These are phyloP conservation scores for Perodicticus potto DNA, from an alignment of 2,797 vertebrate genomes.

Conservation along the genomic window DNA sequence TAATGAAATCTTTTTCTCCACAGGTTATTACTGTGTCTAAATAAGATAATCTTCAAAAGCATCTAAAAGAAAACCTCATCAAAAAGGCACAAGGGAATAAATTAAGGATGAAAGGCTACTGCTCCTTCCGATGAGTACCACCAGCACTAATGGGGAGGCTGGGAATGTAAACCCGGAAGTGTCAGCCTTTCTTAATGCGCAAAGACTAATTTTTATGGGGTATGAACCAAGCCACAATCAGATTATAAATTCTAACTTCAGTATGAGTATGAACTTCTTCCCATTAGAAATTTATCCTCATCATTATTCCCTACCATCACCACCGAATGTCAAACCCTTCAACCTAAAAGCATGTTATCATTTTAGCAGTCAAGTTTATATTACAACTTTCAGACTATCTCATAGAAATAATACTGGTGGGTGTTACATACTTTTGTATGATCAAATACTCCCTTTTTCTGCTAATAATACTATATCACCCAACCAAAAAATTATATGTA, in stretches of 20 bases:
- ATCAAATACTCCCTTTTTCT: too few relatives aligned
- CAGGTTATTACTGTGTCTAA: conserved; percentile 42
- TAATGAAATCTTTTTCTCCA: background rate
- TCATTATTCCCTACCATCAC: background rate
- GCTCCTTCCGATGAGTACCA: conserved; percentile 56
- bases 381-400: background rate
- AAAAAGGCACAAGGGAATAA: conserved; percentile 75
- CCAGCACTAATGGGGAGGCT: conserved; percentile 2
- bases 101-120: conserved; percentile 77
- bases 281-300: background rate
- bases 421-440: background rate
- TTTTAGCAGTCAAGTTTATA: background rate
- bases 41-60: conserved; percentile 48
- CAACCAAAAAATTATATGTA: conserved; percentile 35
- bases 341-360: background rate
- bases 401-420: background rate
- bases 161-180: background rate
- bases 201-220: conserved; percentile 26
- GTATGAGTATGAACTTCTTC: background rate
- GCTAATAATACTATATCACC: background rate
- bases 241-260: conserved; percentile 34
- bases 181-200: conserved; percentile 17
- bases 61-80: conserved; percentile 69
- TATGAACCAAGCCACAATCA: background rate
- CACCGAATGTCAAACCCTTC: conserved; percentile 19